Conservation (phyloP, 2,113 vertebrate species). For the Agapornis roseicollis region DNA sequence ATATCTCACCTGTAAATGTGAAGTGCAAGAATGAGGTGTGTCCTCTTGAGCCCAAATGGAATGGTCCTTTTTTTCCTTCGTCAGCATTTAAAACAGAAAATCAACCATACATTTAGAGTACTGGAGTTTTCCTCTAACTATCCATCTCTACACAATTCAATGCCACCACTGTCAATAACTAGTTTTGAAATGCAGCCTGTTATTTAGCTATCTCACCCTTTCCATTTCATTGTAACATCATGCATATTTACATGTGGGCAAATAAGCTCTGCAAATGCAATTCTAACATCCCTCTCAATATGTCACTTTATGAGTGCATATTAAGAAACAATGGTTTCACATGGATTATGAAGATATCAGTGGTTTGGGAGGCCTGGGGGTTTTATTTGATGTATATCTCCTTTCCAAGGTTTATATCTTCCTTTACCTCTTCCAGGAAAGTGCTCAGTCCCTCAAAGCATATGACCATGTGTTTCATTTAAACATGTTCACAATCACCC, state of each 20-base stretch:
- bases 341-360: background rate
- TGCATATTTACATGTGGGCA: rapidly evolving
- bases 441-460: background rate
- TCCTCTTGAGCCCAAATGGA: background rate
- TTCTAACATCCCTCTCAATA: background rate
- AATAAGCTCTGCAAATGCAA: background rate
- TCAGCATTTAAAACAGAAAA: background rate
- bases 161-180: background rate
- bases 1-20: background rate
- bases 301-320: background rate
- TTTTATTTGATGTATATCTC: background rate
- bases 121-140: background rate
- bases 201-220: background rate
- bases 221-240: background rate
- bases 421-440: background rate
- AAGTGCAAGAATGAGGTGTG: background rate
- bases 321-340: background rate
- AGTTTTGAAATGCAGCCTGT: background rate
- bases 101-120: background rate
- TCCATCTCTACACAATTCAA: background rate
- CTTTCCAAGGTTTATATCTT: background rate
- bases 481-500: background rate
- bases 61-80: background rate
- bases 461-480: background rate
- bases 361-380: background rate